phyloP scores from a whole-genome alignment of 1,140 invertebrate genomes.

The Tigriopus japonicus region DNA sequence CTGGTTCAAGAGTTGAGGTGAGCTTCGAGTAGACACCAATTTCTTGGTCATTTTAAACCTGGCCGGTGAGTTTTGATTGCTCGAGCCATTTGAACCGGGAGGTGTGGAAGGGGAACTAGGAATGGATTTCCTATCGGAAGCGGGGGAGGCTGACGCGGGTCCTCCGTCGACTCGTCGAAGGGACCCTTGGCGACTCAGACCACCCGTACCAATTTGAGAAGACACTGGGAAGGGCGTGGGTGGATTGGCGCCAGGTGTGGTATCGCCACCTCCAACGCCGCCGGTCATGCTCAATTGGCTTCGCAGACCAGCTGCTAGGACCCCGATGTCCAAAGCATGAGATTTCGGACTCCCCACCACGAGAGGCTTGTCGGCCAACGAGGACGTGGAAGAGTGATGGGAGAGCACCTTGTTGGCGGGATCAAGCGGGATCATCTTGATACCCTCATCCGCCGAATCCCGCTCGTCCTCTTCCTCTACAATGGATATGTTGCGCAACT shows the following conservation, averaged over 20 bases:
- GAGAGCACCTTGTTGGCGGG: not conserved
- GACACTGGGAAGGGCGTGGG: constrained; percentile 13
- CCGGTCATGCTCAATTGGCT: not conserved
- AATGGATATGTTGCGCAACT: constrained; percentile 6
- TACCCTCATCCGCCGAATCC: constrained; percentile 9
- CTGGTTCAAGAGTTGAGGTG: constrained; percentile 2
- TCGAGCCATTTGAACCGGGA: not conserved
- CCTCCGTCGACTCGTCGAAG: not conserved
- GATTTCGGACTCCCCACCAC: not conserved
- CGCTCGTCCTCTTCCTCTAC: constrained; percentile 11
- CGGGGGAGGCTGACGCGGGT: not conserved
- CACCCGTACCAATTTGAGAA: constrained; percentile 14
- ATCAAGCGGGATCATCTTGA: constrained; percentile 11
- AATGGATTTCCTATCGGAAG: not conserved
- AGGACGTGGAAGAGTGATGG: constrained; percentile 1
- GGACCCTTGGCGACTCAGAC: constrained; percentile 7
- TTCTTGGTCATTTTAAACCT: not conserved
- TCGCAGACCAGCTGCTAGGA: not conserved
- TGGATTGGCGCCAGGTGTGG: not conserved
- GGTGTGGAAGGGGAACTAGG: not conserved
- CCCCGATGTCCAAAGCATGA: not conserved
- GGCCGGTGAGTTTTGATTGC: not conserved
- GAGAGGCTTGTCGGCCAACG: not conserved
- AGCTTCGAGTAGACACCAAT: not conserved
- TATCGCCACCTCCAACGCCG: not conserved